Percentiles rank a stretch among this genome's conserved stretches.
phyloP scores from a whole-genome alignment of 2,113 vertebrate genomes.

The Helogale parvula region DNA sequence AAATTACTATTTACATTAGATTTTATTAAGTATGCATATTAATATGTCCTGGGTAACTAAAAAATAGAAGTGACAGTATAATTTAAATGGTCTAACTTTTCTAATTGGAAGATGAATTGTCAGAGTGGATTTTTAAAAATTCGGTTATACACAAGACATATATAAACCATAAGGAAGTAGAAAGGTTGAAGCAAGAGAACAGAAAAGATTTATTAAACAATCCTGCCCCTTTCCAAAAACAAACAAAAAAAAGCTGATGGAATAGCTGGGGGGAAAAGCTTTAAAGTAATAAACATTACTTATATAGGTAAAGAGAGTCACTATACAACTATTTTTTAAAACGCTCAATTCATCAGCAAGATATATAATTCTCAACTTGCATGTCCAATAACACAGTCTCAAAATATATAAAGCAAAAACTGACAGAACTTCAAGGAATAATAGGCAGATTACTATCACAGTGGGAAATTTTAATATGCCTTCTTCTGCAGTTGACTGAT shows the following conservation, averaged over 20 bases:
- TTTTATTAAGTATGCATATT: neutral
- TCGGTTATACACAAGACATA: neutral
- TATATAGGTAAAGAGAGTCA: neutral
- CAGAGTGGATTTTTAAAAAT: neutral
- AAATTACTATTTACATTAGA: neutral
- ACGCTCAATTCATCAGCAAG: neutral
- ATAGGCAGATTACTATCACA: neutral
- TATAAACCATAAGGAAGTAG: neutral
- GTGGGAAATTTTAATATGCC: neutral
- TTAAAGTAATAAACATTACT: neutral
- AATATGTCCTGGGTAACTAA: neutral
- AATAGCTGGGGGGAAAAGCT: neutral
- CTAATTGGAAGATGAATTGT: neutral
- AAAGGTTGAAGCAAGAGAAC: neutral
- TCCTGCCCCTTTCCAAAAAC: neutral
- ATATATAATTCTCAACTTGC: neutral
- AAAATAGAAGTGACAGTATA: neutral
- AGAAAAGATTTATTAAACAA: neutral
- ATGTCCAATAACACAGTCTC: neutral
- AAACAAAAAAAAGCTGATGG: neutral
- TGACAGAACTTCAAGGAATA: neutral
- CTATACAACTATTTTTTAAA: conserved; percentile 37
- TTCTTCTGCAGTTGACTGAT: neutral
- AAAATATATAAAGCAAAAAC: neutral
- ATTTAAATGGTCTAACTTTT: conserved; percentile 10